Base-by-base conservation (phyloP, 2,113 vertebrate genomes). In the Aythya baeri region DNA sequence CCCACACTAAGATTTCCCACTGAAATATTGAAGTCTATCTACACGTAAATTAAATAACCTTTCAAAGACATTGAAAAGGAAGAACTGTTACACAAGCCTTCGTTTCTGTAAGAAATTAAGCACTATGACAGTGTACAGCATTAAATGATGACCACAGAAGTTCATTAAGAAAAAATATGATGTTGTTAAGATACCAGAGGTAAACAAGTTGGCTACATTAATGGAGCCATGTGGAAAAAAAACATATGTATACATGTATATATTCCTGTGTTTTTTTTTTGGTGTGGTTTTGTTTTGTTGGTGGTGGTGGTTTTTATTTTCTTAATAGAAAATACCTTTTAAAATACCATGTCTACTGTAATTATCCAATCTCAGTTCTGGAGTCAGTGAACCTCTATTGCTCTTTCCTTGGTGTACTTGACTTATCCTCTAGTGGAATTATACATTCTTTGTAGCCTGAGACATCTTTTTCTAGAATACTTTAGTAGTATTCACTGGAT, bases 1-100 rank as follows among this genome's bases (percentile, higher is more conserved):
- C 52, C 66, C 46, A 59, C 31, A 81, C n/a, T 81, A 91, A 91
- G 44, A 93, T 81, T 88, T 88, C 34, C 76, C 23, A 2, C 21
- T 88, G 67, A 83, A 54, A 29, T 83, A 38, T 14, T 91, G n/a
- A 82, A 34, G 13, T 86, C 31, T 79, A 70, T 89, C 49, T 88
- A 27, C 83, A 86, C 38, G 59, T 91, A 93, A 96, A 92, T 61
- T 86, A 52, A 89, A 86, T 43, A 71, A 88, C 83, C 25, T 90
- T 92, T 84, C 50, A 91, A 91, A 89, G 78, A 76, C 14, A 38
- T 27, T 38, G n/a, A 85, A 93, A 92, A 91, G 36, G 20, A 87
- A 54, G 3, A 4, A 67, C 20, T 36, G 38, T 49, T 81, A 63
- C 81, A 74, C 23, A 32, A 88, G 52, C 20, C 7, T 67, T 79